phyloP scores from a whole-genome alignment of 2,888 invertebrate genomes.

The Drosophila mercatorum region DNA sequence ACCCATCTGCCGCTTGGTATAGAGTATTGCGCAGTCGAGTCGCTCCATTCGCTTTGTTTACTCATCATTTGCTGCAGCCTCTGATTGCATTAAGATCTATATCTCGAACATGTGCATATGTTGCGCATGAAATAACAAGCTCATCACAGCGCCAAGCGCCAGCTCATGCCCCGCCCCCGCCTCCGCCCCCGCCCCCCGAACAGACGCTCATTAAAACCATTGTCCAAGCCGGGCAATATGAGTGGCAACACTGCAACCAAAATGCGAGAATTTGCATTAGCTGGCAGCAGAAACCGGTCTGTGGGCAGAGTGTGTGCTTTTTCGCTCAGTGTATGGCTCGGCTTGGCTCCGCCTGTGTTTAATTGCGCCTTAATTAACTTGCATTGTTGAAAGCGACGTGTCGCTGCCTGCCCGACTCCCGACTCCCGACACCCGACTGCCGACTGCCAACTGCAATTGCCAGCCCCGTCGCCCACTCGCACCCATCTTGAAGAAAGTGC shows the following conservation, averaged over 20 bases:
- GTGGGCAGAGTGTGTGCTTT: not conserved
- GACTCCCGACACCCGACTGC: not conserved
- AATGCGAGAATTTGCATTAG: not conserved
- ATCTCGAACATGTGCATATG: conserved; percentile 21
- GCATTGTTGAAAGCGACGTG: conserved; percentile 71
- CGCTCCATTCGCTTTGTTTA: not conserved
- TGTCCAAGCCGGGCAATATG: conserved; percentile 12
- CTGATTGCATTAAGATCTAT: conserved; percentile 30
- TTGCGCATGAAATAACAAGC: conserved; percentile 21
- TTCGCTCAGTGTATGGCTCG: conserved; percentile 25
- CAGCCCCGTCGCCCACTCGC: not conserved
- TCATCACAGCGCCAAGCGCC: not conserved
- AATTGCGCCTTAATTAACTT: conserved; percentile 77
- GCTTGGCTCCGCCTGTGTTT: conserved; percentile 47
- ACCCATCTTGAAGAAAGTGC: conserved; percentile 57
- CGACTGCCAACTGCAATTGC: not conserved
- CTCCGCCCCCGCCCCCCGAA: not conserved
- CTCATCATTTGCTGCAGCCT: conserved; percentile 1
- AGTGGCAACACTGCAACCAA: not conserved
- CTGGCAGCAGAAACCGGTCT: not conserved
- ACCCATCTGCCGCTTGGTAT: not conserved
- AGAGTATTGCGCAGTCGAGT: not conserved
- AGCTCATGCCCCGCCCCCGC: not conserved
- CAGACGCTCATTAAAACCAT: conserved; percentile 14
- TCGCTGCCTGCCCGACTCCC: conserved; percentile 30